A percentile compares a stretch with the other conserved stretches of the same genome.
These are phyloP conservation scores for Sapajus apella DNA, from an alignment of 2,113 vertebrate genomes.

Conservation along the genomic window DNA sequence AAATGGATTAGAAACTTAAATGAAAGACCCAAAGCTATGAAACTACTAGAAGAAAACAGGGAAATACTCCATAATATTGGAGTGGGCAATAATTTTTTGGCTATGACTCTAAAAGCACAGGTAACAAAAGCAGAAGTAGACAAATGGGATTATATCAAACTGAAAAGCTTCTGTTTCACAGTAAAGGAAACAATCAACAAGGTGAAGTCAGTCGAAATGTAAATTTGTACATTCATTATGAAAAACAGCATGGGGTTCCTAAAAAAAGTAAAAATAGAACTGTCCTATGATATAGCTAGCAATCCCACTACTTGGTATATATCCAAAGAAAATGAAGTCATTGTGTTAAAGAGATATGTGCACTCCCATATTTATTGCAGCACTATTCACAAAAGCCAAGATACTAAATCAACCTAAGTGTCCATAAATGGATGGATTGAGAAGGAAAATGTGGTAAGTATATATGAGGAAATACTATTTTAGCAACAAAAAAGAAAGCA, in stretches of 20 bases:
- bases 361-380: neutral
- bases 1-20: neutral
- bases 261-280: neutral
- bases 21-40: neutral
- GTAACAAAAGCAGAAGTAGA: neutral
- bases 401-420: neutral
- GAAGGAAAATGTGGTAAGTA: neutral
- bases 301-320: neutral
- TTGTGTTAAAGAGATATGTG: neutral
- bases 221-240: neutral
- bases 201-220: neutral
- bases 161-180: neutral
- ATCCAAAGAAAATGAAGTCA: neutral
- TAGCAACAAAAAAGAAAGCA: neutral
- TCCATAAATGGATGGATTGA: neutral
- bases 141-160: neutral
- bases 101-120: neutral
- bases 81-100: neutral
- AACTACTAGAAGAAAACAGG: neutral
- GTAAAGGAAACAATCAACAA: neutral
- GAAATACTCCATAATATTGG: neutral
- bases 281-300: neutral
- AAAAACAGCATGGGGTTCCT: neutral
- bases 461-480: neutral
- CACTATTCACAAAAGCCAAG: neutral